Evolutionary conservation across 2,113 vertebrate species (phyloP).

Genomic region (Mirounga angustirostris): DNA sequence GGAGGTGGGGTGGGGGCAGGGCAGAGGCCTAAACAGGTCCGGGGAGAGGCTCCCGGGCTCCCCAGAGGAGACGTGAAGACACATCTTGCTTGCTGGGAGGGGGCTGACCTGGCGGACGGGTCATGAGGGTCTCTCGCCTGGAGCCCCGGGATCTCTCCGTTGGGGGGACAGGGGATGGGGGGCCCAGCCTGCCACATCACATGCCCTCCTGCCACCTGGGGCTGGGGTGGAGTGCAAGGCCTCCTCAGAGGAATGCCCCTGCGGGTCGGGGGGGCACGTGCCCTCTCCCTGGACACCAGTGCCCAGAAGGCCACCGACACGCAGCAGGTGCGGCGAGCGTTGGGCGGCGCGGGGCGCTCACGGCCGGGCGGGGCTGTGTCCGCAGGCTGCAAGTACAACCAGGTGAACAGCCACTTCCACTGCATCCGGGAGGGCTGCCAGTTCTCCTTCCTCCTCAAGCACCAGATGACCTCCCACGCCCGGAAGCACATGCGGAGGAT

Average conservation of each 20-base stretch:
- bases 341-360: not conserved
- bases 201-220: fast-evolving
- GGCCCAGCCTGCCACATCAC: not conserved
- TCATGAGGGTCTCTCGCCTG: not conserved
- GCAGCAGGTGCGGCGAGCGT: fast-evolving
- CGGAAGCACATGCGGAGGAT: constrained; percentile 99
- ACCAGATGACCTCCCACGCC: constrained; percentile 99
- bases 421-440: constrained; percentile 99
- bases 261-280: fast-evolving
- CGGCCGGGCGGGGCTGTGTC: not conserved
- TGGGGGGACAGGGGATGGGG: not conserved
- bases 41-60: not conserved
- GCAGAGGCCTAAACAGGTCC: constrained; percentile 35
- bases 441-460: constrained; percentile 99
- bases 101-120: not conserved
- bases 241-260: not conserved
- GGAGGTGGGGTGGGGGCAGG: constrained; percentile 15
- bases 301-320: not conserved
- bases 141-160: not conserved
- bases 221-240: too few species aligned
- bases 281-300: not conserved
- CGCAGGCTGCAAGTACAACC: constrained; percentile 98
- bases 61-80: not conserved
- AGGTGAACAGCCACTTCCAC: constrained; percentile 99
- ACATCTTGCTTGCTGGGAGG: not conserved